Evolutionary conservation across 2,888 invertebrate species (phyloP).

Genomic region (Byasa hedistus): DNA sequence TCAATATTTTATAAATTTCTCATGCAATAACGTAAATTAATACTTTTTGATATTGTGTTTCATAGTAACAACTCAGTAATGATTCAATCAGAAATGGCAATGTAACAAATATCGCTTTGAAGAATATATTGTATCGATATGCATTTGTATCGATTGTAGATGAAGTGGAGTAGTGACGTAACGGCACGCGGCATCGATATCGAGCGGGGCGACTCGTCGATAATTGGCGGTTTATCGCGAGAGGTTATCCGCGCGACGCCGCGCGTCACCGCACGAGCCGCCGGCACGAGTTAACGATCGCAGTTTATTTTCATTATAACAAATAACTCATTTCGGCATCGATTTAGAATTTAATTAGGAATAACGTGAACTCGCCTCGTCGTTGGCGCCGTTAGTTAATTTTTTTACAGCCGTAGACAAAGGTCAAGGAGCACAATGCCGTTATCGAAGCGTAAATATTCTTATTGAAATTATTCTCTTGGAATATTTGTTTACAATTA

Average conservation of each 20-base stretch:
- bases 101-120: too few species aligned
- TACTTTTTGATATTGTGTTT: too few species aligned
- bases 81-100: too few species aligned
- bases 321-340: slow-evolving; percentile 35
- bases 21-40: too few species aligned
- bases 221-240: slow-evolving; percentile 28
- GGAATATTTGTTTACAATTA: too few species aligned
- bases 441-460: not conserved
- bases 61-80: too few species aligned
- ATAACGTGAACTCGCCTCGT: slow-evolving; percentile 17
- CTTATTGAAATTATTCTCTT: too few species aligned
- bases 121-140: too few species aligned
- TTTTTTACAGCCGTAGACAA: not conserved
- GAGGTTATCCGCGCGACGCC: slow-evolving; percentile 32
- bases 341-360: slow-evolving; percentile 27
- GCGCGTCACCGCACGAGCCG: slow-evolving; percentile 50
- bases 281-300: slow-evolving; percentile 32
- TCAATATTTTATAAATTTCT: too few species aligned
- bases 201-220: slow-evolving; percentile 21
- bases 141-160: not conserved
- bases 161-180: slow-evolving; percentile 24
- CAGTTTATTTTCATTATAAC: slow-evolving; percentile 35
- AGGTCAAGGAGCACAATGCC: not conserved
- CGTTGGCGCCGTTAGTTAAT: slow-evolving; percentile 25
- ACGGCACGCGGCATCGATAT: slow-evolving; percentile 26